Conservation (phyloP, 1,140 invertebrate genomes). For the Lepidurus arcticus region DNA sequence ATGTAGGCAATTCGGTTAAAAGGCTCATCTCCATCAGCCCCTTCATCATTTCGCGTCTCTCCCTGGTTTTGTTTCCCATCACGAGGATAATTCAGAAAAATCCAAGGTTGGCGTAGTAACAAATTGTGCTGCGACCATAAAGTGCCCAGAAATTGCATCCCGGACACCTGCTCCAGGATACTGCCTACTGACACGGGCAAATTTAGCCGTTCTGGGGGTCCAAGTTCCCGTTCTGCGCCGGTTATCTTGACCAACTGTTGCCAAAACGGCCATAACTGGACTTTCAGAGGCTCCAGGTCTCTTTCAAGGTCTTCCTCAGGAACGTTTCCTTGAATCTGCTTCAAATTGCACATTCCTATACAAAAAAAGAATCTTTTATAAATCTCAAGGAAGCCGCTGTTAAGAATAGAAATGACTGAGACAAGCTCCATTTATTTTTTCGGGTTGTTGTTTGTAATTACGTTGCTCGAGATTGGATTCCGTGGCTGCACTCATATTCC, state of each 20-base stretch:
- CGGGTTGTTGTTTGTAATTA: background rate
- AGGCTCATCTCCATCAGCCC: background rate
- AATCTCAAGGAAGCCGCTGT: too few species aligned
- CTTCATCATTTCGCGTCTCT: background rate
- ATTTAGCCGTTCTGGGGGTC: background rate
- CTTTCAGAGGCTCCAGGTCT: background rate
- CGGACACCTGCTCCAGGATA: background rate
- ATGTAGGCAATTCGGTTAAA: background rate
- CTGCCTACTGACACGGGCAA: background rate
- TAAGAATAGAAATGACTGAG: too few species aligned
- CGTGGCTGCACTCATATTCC: background rate
- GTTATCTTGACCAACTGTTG: background rate
- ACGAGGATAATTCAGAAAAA: background rate
- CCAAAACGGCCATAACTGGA: constrained; percentile 2
- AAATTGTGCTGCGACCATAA: background rate
- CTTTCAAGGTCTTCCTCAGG: background rate
- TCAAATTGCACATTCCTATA: background rate
- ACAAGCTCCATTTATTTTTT: too few species aligned
- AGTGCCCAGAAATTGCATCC: background rate
- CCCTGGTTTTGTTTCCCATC: background rate
- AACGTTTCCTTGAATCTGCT: background rate
- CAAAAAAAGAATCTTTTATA: background rate
- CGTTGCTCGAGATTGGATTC: background rate
- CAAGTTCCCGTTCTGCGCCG: background rate
- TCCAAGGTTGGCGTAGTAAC: background rate